Base-by-base conservation (phyloP, 2,888 invertebrate genomes). In the Pseudococcus jackbeardsleyi region DNA sequence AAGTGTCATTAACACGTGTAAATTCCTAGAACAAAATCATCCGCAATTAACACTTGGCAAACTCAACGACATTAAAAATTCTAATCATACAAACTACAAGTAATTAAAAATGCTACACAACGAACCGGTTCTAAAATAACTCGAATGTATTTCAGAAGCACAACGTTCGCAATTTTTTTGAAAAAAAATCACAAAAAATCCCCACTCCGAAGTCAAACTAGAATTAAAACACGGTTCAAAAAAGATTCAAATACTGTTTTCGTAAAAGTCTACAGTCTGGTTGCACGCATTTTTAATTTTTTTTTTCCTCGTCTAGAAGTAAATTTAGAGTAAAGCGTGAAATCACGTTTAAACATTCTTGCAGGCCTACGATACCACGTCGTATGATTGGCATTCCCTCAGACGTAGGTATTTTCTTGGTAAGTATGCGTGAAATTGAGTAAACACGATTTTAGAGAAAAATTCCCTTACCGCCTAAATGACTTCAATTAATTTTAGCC, bases 381-480 rank as follows among this genome's bases (percentile, higher is more conserved):
- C 5, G 17, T 72, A 33, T 72, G 72, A 72, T 72, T 72, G 72
- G 33, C 72, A 72, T 72, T 72, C 72, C 33, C 72, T 72, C 33
- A 33, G 72, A 72, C 72, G 72, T 22, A 11, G 64, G 22, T 72
- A 33, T 72, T 72, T 72, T 72, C 72, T 72, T 33, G 72, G 64
- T 64, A 64, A 72, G 72, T 33, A 33, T 17, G 42, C 79, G 79
- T 82, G 79, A 82, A 82, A 82, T 82, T 82, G 79, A 82, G 46
- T 82, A 82, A 82, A 82, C 79, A 82, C 79, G 79, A 82, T 46
- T 72, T 72, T 33, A 72, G 39, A 33, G 26, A 72, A 72, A 72
- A 72, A 22, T 64, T 64, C 22, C 22, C 64, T 72, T 72, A 26
- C 72, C 72, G 72, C 72, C 26, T 72, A 72, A 72, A 72, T 33